Evolutionary conservation across 2,888 invertebrate species (phyloP).

Genomic region (Frankliniella fusca): DNA sequence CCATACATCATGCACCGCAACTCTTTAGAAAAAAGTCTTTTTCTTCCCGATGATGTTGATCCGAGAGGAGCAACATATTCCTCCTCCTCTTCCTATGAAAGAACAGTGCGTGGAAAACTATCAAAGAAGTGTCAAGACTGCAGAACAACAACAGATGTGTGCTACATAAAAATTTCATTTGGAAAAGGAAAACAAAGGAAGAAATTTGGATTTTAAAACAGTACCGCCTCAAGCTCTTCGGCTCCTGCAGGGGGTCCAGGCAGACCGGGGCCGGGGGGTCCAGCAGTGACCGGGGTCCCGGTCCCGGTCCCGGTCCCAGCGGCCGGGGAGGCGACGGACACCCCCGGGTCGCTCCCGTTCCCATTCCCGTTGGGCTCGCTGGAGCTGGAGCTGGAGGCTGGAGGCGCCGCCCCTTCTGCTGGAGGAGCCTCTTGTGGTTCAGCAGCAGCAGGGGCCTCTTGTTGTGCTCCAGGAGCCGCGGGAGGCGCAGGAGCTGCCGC

Average conservation of each 20-base stretch:
- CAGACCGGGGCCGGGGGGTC: background rate
- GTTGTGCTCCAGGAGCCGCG: background rate
- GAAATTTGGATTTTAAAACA: background rate
- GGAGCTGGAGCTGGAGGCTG: background rate
- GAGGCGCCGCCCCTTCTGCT: background rate
- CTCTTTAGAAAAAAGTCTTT: conserved; percentile 86
- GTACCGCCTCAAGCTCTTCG: background rate
- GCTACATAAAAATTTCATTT: background rate
- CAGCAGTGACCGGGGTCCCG: background rate
- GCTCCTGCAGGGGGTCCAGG: background rate
- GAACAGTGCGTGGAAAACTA: conserved; percentile 43
- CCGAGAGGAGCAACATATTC: conserved; percentile 67
- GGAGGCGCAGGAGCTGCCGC: background rate
- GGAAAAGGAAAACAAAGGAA: background rate
- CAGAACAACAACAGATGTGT: background rate
- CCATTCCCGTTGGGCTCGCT: background rate
- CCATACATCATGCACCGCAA: conserved; percentile 99
- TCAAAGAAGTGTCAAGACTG: too few relatives aligned
- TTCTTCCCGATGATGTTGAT: conserved; percentile 62
- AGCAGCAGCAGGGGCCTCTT: background rate
- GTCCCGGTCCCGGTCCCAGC: background rate
- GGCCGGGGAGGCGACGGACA: background rate
- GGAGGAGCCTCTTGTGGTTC: background rate
- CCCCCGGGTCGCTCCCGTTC: background rate
- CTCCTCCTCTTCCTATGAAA: conserved; percentile 55